Conservation (phyloP, 37 sponge, comb jelly and placozoan genomes). For the Haliclona indistincta region DNA sequence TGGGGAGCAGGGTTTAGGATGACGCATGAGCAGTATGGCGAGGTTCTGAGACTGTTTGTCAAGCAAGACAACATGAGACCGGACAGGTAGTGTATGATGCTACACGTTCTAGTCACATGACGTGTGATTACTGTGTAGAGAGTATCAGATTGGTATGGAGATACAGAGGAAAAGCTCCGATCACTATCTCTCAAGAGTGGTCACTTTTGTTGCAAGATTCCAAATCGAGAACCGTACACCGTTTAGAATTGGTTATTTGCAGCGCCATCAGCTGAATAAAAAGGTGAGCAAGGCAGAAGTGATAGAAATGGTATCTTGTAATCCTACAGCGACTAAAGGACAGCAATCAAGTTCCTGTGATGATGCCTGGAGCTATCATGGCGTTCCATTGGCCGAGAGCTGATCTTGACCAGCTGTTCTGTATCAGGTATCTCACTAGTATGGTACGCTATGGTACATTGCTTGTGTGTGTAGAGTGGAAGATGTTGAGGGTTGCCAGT, state of each 20-base stretch:
- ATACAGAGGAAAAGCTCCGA: slow-evolving; percentile 49
- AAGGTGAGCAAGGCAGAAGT: slow-evolving; percentile 17
- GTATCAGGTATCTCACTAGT: slow-evolving; percentile 53
- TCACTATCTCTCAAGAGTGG: slow-evolving; percentile 60
- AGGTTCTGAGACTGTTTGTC: slow-evolving; percentile 54
- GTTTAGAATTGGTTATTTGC: slow-evolving; percentile 70
- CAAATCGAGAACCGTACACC: slow-evolving; percentile 81
- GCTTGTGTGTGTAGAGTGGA: slow-evolving; percentile 29
- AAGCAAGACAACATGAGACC: slow-evolving; percentile 41
- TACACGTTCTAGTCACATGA: neutral
- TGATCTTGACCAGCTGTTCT: slow-evolving; percentile 88
- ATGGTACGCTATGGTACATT: neutral
- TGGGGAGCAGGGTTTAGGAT: slow-evolving; percentile 41
- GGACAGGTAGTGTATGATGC: slow-evolving; percentile 44
- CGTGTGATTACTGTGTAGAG: slow-evolving; percentile 22
- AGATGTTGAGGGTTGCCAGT: slow-evolving; percentile 78
- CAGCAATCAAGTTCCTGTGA: slow-evolving; percentile 33
- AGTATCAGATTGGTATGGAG: slow-evolving; percentile 85
- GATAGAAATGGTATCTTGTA: neutral
- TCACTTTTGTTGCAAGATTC: slow-evolving; percentile 81
- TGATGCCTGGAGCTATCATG: slow-evolving; percentile 69
- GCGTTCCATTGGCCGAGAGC: slow-evolving; percentile 91
- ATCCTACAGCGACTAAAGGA: neutral
- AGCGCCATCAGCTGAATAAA: slow-evolving; percentile 54
- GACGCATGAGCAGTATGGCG: slow-evolving; percentile 46